Evolutionary conservation across 2,797 vertebrate species (phyloP).

Genomic region (Sparidentex hasta): DNA sequence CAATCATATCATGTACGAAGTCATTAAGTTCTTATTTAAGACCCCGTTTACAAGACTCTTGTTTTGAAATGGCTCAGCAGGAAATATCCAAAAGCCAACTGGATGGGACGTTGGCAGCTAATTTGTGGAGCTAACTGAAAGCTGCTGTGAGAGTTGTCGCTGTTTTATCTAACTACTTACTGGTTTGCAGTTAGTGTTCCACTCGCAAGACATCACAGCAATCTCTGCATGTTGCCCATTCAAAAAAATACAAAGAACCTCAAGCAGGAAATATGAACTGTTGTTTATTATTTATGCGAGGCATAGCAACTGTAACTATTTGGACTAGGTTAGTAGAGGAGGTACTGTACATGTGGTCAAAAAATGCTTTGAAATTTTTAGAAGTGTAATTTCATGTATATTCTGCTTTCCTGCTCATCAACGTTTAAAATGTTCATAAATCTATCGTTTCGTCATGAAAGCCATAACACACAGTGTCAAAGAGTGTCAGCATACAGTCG

Average conservation of each 20-base stretch:
- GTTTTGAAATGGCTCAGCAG: background rate
- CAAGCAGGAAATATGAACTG: background rate
- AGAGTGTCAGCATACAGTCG: background rate
- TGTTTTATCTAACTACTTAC: no score
- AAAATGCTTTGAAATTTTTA: background rate
- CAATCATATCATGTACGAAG: background rate
- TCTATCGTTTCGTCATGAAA: background rate
- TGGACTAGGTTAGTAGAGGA: background rate
- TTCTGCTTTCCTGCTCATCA: background rate
- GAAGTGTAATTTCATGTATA: background rate
- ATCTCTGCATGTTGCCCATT: background rate
- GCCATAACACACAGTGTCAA: background rate
- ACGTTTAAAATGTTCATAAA: background rate
- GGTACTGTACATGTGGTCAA: background rate
- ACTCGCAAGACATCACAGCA: no score
- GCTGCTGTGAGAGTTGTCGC: no score
- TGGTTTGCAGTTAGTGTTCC: no score
- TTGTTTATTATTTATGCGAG: no score
- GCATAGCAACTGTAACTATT: background rate
- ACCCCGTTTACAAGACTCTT: background rate
- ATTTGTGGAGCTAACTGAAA: no score
- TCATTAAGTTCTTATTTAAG: background rate
- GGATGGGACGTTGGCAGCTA: no score
- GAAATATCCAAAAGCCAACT: no score
- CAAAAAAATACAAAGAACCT: background rate